Conservation (phyloP, 2,888 invertebrate species). For the Choristoneura rosaceana region DNA sequence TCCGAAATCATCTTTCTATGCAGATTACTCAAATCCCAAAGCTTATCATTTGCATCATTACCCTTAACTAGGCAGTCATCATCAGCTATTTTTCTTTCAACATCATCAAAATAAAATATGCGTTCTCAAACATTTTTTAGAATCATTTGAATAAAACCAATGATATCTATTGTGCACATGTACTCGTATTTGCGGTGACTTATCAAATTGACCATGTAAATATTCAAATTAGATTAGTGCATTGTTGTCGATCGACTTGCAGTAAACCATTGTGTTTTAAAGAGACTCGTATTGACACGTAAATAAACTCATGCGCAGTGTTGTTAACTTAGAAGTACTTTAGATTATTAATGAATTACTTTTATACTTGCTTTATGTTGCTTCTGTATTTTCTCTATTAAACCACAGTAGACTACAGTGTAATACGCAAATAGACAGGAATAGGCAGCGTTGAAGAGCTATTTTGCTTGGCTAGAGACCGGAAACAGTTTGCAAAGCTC, state of each 20-base stretch:
- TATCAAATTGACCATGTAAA: slow-evolving; percentile 78
- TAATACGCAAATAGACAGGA: too few species aligned
- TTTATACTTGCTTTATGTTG: too few species aligned
- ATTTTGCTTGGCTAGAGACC: too few species aligned
- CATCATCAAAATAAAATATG: slow-evolving; percentile 27
- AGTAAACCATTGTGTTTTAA: slow-evolving; percentile 34
- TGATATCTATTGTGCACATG: slow-evolving; percentile 43
- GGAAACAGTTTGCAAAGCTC: too few species aligned
- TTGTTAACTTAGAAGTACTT: neutral
- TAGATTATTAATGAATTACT: slow-evolving; percentile 9
- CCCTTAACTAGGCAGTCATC: slow-evolving; percentile 18
- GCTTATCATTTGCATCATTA: slow-evolving; percentile 25
- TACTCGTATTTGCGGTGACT: slow-evolving; percentile 67
- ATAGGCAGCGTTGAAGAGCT: too few species aligned
- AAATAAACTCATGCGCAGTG: slow-evolving; percentile 11
- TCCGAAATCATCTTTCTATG: slow-evolving; percentile 22
- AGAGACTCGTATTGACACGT: slow-evolving; percentile 10
- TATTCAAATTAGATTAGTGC: slow-evolving; percentile 62
- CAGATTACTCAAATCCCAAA: slow-evolving; percentile 18
- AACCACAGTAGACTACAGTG: too few species aligned
- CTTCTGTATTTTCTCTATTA: too few species aligned
- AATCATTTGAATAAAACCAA: slow-evolving; percentile 29
- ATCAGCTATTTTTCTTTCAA: slow-evolving; percentile 2
- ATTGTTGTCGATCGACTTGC: slow-evolving; percentile 51
- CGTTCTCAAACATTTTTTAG: slow-evolving; percentile 13